phyloP scores from a whole-genome alignment of 2,888 invertebrate genomes.

The Diaphora mendica region DNA sequence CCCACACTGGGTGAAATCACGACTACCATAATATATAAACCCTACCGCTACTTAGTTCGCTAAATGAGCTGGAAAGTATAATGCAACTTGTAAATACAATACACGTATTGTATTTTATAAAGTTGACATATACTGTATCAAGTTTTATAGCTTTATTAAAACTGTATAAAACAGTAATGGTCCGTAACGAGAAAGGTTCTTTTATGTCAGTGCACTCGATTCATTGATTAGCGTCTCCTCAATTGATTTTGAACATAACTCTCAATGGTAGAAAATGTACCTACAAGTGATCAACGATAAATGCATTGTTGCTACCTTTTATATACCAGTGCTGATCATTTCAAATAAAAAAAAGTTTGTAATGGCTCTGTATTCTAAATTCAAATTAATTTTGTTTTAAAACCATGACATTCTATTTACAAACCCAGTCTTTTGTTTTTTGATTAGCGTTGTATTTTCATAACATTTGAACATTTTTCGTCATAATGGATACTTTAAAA shows the following conservation, averaged over 20 bases:
- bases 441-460: too few relatives aligned
- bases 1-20: conserved; percentile 29
- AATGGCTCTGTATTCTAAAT: too few relatives aligned
- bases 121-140: not conserved
- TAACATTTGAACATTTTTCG: too few relatives aligned
- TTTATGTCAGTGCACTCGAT: conserved; percentile 12
- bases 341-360: too few relatives aligned
- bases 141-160: conserved; percentile 1
- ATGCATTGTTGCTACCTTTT: not conserved
- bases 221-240: not conserved
- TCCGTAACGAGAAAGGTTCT: conserved; percentile 18
- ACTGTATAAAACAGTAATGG: conserved; percentile 15
- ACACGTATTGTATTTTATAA: conserved; percentile 9
- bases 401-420: too few relatives aligned
- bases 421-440: too few relatives aligned
- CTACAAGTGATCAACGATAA: not conserved
- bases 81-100: conserved; percentile 5
- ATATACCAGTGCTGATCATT: too few relatives aligned
- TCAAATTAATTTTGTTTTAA: too few relatives aligned
- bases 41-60: not conserved
- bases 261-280: not conserved
- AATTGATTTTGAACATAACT: conserved; percentile 5
- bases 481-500: too few relatives aligned
- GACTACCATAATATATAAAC: conserved; percentile 3
- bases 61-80: conserved; percentile 12